These are phyloP conservation scores for Battus philenor DNA, from an alignment of 1,140 invertebrate genomes.

Conservation along the genomic window DNA sequence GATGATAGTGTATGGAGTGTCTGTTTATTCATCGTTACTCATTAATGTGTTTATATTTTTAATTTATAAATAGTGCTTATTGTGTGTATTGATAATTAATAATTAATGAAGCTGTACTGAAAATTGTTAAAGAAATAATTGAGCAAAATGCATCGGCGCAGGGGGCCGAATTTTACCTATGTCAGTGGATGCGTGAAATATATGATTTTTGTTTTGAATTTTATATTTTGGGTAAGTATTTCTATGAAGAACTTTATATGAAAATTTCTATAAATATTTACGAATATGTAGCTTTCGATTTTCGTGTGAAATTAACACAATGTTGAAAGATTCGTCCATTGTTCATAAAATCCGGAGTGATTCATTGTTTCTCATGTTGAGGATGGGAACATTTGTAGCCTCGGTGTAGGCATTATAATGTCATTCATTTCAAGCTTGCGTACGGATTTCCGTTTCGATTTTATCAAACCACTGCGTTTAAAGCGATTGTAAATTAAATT, in stretches of 20 bases:
- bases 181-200: constrained; percentile 96
- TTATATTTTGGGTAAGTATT: constrained; percentile 91
- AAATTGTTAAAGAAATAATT: constrained; percentile 20
- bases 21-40: too few relatives aligned
- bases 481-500: too few relatives aligned
- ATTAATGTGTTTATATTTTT: too few relatives aligned
- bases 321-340: constrained; percentile 19
- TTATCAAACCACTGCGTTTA: too few relatives aligned
- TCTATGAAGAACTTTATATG: constrained; percentile 7
- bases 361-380: constrained; percentile 25
- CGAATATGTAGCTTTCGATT: neutral
- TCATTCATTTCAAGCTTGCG: neutral
- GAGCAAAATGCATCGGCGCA: constrained; percentile 74
- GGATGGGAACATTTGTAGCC: neutral
- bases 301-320: constrained; percentile 3
- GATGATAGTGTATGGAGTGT: too few relatives aligned
- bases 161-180: constrained; percentile 80
- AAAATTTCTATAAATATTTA: neutral
- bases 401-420: neutral
- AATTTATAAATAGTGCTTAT: too few relatives aligned
- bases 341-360: constrained; percentile 22
- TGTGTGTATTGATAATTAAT: too few relatives aligned
- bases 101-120: too few relatives aligned
- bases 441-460: constrained; percentile 12
- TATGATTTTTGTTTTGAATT: constrained; percentile 94